phyloP scores from a whole-genome alignment of 2,888 invertebrate species.

The Electrophaes corylata region DNA sequence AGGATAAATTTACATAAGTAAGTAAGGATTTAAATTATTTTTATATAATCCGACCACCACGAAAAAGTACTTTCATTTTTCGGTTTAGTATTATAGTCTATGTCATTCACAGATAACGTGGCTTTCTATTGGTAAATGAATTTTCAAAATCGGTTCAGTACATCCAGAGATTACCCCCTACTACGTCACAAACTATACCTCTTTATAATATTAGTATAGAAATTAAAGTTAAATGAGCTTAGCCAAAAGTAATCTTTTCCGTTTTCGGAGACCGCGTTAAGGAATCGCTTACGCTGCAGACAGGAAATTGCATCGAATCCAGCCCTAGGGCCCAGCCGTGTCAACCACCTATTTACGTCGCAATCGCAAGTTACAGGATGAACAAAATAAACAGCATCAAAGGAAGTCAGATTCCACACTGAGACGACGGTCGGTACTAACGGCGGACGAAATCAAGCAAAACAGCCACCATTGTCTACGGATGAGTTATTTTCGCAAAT shows the following conservation, averaged over 20 bases:
- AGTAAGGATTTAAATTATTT: too few species aligned
- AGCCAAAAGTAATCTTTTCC: not conserved
- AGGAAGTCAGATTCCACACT: constrained; percentile 70
- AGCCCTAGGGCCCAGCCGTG: constrained; percentile 51
- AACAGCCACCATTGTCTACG: constrained; percentile 81
- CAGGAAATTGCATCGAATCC: constrained; percentile 30
- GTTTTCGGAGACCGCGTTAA: not conserved
- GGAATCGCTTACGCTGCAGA: constrained; percentile 3
- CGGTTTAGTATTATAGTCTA: too few species aligned
- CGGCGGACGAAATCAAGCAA: constrained; percentile 66
- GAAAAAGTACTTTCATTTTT: too few species aligned
- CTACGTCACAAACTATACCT: too few species aligned
- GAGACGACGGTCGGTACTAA: constrained; percentile 47
- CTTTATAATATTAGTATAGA: too few species aligned
- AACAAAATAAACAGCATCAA: constrained; percentile 83
- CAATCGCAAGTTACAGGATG: constrained; percentile 71
- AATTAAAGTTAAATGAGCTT: not conserved
- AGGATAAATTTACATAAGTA: too few species aligned
- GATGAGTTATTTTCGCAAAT: constrained; percentile 80
- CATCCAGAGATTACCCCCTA: too few species aligned
- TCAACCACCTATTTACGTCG: constrained; percentile 83
- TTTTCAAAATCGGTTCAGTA: too few species aligned
- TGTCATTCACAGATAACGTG: too few species aligned
- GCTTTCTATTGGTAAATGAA: too few species aligned
- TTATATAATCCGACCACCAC: too few species aligned